These are phyloP conservation scores for Mesaphorura yosii DNA, from an alignment of 1,140 invertebrate species.

Conservation along the genomic window DNA sequence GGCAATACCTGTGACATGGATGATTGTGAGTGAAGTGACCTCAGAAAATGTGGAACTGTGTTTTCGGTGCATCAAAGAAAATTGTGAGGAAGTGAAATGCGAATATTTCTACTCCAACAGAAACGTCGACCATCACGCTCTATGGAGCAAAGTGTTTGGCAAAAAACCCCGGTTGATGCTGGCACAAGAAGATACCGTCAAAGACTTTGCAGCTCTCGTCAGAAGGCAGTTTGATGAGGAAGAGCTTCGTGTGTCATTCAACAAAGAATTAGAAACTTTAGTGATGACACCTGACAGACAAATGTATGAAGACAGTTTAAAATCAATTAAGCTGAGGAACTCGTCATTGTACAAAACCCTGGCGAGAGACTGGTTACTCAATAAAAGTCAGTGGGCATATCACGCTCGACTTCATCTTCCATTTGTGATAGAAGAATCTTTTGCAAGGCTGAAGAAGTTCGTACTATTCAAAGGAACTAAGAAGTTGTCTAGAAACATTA, in stretches of 20 bases:
- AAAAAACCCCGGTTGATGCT: conserved; percentile 12
- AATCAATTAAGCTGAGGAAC: not conserved
- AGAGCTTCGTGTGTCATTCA: not conserved
- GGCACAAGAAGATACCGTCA: not conserved
- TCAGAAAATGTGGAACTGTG: conserved; percentile 10
- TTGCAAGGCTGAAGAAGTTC: conserved; percentile 26
- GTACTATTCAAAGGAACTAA: conserved; percentile 28
- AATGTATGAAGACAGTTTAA: not conserved
- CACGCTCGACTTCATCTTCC: conserved; percentile 1
- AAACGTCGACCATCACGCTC: conserved; percentile 2
- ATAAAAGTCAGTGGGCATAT: conserved; percentile 17
- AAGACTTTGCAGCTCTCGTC: not conserved
- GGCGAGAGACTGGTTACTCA: conserved; percentile 11
- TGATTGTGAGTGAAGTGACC: conserved; percentile 12
- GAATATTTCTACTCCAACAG: conserved; percentile 14
- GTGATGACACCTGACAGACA: not conserved
- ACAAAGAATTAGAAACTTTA: not conserved
- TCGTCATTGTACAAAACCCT: conserved; percentile 10
- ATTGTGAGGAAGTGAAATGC: conserved; percentile 12
- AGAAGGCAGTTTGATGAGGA: not conserved
- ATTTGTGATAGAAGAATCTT: conserved; percentile 8
- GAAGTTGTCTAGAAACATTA: conserved; percentile 9
- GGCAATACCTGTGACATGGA: conserved; percentile 24
- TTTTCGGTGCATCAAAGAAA: conserved; percentile 6
- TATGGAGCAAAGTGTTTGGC: conserved; percentile 15